Base-by-base conservation (phyloP, 2,888 invertebrate genomes). In the Lymantria monacha region DNA sequence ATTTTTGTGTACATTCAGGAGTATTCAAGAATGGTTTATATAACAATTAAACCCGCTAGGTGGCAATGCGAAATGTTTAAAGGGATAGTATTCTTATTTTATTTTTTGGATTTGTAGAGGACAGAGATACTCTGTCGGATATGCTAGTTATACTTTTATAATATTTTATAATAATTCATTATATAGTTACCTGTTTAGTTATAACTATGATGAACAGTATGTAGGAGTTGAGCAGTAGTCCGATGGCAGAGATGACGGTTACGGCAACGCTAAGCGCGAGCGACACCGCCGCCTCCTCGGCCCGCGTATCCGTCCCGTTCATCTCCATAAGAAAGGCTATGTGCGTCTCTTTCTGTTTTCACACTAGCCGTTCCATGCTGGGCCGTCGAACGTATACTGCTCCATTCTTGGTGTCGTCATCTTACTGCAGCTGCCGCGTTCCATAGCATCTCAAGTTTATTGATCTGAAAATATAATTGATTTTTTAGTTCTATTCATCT, bases 221-320 rank as follows among this genome's bases (percentile, higher is more conserved):
- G 80, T 95, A 96, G 46, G 92, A 94, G 85, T 96, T 96, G 76
- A 96, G 93, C 65, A 95, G 85, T 63, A 96, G 90, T 68, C 96
- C 96, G 68, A 95, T 83, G 66, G 94, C 89, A 76, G 95, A 94
- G 82, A 95, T 92, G 79, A 94, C 92, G 85, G 94, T 93, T 78
- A 95, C 92, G 72, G 94, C 92, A 70, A 95, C 92, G 82, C 93
- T 93, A 71, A 95, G 92, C 81, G 92, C 93, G 85, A 94, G 91
- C 80, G 93, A 90, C 89, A 93, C 92, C 90, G 94, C 94, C 80
- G 92, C 93, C 82, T 87, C 90, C 75, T 84, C 84, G 72, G 77
- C 79, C 63, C 79, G 81, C 68, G 77, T 68, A 54, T 84, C 85
- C 78, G 90, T 89, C 83, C 81, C 88, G 85, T 89, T 90, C 89